Evolutionary conservation across 2,888 invertebrate genomes (phyloP).

Genomic region (Rotaria sp.): DNA sequence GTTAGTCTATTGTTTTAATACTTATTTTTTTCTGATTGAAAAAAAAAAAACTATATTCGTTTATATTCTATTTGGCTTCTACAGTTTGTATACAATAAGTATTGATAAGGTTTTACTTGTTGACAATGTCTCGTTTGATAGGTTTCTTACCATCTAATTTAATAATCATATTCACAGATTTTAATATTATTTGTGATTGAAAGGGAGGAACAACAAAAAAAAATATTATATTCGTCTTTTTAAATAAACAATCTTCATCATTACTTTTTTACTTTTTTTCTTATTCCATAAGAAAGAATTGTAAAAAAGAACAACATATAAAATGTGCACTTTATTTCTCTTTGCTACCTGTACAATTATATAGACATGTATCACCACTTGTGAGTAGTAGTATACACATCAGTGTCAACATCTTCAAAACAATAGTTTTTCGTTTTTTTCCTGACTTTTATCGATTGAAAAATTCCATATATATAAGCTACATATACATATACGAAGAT

Average conservation of each 20-base stretch:
- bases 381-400: background rate
- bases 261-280: background rate
- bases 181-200: background rate
- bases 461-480: background rate
- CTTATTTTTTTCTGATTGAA: too few relatives aligned
- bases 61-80: background rate
- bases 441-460: background rate
- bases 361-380: background rate
- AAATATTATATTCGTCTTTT: too few relatives aligned
- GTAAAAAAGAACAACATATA: background rate
- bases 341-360: background rate
- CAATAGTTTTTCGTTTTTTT: background rate
- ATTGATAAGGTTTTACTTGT: background rate
- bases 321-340: background rate
- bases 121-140: background rate
- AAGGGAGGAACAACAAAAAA: too few relatives aligned
- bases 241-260: too few relatives aligned
- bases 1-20: too few relatives aligned
- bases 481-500: background rate
- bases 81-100: background rate
- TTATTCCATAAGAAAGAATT: background rate
- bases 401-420: constrained; percentile 5
- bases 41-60: too few relatives aligned
- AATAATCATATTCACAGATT: background rate
- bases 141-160: background rate